Evolutionary conservation across 30 jellyfish, hydroid and myxozoan species (phyloP).

Genomic region (Rhopilema esculentum): DNA sequence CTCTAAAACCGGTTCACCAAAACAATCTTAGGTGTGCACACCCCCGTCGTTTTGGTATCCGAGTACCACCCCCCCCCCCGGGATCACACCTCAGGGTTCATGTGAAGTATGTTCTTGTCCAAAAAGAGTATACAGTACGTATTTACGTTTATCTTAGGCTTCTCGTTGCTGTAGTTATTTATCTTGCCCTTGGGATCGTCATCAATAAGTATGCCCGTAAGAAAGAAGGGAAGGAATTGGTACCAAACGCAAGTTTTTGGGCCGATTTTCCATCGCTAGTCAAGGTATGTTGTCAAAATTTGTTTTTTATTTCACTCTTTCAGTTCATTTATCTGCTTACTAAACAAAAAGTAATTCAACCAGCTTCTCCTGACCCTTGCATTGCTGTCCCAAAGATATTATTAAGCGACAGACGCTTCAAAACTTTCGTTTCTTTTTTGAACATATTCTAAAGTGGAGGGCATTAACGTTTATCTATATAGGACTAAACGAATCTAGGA

Average conservation of each 20-base stretch:
- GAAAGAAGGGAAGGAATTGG: constrained; percentile 37
- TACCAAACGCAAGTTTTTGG: constrained; percentile 63
- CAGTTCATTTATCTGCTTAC: neutral
- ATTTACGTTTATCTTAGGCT: constrained; percentile 13
- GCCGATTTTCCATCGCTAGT: constrained; percentile 49
- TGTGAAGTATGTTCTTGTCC: no score
- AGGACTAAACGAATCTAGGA: no score
- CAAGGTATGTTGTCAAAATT: constrained; percentile 25
- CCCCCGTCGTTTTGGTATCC: no score
- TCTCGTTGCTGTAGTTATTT: constrained; percentile 37
- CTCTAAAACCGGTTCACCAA: no score
- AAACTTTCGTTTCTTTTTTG: no score
- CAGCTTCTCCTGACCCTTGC: neutral
- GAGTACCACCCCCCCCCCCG: no score
- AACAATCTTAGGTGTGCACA: no score
- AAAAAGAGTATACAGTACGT: neutral
- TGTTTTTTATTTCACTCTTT: no score
- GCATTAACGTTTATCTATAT: no score
- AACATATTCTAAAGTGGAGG: no score
- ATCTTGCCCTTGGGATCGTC: constrained; percentile 54
- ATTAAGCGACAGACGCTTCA: no score
- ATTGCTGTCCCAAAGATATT: neutral
- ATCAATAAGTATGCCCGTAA: constrained; percentile 29
- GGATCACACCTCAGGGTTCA: no score
- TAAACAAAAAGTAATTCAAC: neutral